These are phyloP conservation scores for Luehdorfia chinensis DNA, from an alignment of 1,140 invertebrate genomes.

Conservation along the genomic window DNA sequence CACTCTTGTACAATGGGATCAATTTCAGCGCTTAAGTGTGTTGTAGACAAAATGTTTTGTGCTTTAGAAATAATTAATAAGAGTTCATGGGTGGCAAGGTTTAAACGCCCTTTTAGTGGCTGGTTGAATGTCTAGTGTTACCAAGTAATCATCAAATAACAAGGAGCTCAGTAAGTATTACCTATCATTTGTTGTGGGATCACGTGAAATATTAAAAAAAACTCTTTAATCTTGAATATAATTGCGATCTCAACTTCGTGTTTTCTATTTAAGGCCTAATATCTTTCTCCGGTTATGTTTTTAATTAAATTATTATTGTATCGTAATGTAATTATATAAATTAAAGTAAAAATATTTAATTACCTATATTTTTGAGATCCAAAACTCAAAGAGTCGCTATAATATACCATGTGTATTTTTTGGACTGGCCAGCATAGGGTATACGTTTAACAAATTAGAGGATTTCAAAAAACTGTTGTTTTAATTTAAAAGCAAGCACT, in stretches of 20 bases:
- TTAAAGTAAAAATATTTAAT: too few species aligned
- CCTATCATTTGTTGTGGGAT: constrained; percentile 61
- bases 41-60: constrained; percentile 50
- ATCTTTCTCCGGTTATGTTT: too few species aligned
- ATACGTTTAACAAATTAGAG: too few species aligned
- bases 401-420: too few species aligned
- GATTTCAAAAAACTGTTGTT: too few species aligned
- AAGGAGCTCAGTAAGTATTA: constrained; percentile 51
- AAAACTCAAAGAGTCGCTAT: too few species aligned
- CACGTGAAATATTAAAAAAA: constrained; percentile 36
- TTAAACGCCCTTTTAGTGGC: constrained; percentile 29
- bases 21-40: constrained; percentile 48
- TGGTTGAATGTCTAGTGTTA: constrained; percentile 38
- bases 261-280: too few species aligned
- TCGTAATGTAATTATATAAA: too few species aligned
- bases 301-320: too few species aligned
- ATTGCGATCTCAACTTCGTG: constrained; percentile 49
- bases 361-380: too few species aligned
- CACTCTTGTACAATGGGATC: constrained; percentile 37
- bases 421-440: too few species aligned
- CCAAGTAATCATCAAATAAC: constrained; percentile 37
- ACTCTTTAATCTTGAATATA: constrained; percentile 41
- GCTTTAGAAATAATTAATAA: constrained; percentile 39
- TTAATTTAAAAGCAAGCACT: too few species aligned
- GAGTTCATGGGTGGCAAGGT: constrained; percentile 50